Base-by-base conservation (phyloP, 2,888 invertebrate genomes). In the Trachelus stipa region DNA sequence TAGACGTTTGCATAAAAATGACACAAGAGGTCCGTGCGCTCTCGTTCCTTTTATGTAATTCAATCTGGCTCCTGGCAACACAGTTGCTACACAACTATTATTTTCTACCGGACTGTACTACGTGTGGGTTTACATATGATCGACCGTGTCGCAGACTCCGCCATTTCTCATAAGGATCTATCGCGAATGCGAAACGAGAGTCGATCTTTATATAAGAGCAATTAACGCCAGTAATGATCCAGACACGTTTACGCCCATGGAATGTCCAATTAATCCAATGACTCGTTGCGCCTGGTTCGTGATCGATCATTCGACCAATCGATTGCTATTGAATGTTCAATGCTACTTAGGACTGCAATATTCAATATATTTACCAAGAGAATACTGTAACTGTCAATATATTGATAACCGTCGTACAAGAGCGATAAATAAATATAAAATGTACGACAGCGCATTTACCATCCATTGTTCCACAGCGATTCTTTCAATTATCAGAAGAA, bases 181-280 rank as follows among this genome's bases (percentile, higher is more conserved):
- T 56, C 0, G 56, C 56, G 23, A 56, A 56, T 1, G 56, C 23
- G 56, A 56, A 56, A 56, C 56, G 23, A 56, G 56, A 56, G 56
- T 56, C 23, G 56, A 56, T 23, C 56, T 23, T 56, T 56, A 56
- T 56, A 23, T 9, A 56, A 56, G 56, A 56, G 56, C 56, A 56
- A 56, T 56, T 56, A 56, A 56, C 56, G 56, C 2, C 56, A 56
- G 9, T 56, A 56, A 56, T 56, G 56, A 56, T 56, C 56, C 23
- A 56, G 56, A 56, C 56, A 56, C 56, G 56, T 56, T 56, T 71
- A 71, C 34, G 12, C 71, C 30, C 74, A 68, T 37, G 81, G 73
- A 79, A 81, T 73, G 78, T 73, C 68, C 80, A 78, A 82, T 84
- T 81, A 80, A 81, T 78, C 80, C 35, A 71, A 30, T 69, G 79